Evolutionary conservation across 2,888 invertebrate species (phyloP).

Genomic region (Leistus spinibarbis): DNA sequence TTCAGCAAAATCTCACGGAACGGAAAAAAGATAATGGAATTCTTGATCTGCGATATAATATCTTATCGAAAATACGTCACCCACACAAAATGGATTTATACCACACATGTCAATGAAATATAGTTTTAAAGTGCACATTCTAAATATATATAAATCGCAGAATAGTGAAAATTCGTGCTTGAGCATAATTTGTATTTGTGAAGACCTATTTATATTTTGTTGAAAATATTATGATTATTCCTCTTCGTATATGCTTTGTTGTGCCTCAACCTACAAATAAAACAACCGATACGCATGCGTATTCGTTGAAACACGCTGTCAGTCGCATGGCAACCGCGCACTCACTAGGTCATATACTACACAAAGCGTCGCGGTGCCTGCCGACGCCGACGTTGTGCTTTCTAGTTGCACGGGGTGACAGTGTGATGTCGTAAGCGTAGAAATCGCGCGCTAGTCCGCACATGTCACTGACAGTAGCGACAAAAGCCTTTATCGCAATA

Average conservation of each 20-base stretch:
- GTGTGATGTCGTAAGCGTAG: neutral
- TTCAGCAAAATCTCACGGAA: neutral
- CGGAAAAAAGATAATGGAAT: neutral
- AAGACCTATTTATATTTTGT: too few species aligned
- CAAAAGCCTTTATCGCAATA: too few species aligned
- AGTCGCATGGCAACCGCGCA: conserved; percentile 36
- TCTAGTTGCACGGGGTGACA: neutral
- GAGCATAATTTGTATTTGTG: too few species aligned
- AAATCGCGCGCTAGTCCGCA: neutral
- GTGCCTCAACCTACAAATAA: neutral
- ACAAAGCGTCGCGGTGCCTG: conserved; percentile 7
- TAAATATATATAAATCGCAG: too few species aligned
- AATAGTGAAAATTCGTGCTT: too few species aligned
- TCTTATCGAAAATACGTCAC: neutral
- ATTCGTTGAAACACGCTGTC: conserved; percentile 11
- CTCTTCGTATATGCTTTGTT: neutral
- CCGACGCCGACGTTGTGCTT: conserved; percentile 19
- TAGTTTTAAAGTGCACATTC: too few species aligned
- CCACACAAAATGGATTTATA: neutral
- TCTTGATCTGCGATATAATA: neutral
- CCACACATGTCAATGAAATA: too few species aligned
- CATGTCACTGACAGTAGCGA: neutral
- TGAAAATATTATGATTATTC: too few species aligned
- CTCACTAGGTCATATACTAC: conserved; percentile 24
- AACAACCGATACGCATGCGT: conserved; percentile 15